Conservation (phyloP, 2,888 invertebrate species). For the Plusia festucae region DNA sequence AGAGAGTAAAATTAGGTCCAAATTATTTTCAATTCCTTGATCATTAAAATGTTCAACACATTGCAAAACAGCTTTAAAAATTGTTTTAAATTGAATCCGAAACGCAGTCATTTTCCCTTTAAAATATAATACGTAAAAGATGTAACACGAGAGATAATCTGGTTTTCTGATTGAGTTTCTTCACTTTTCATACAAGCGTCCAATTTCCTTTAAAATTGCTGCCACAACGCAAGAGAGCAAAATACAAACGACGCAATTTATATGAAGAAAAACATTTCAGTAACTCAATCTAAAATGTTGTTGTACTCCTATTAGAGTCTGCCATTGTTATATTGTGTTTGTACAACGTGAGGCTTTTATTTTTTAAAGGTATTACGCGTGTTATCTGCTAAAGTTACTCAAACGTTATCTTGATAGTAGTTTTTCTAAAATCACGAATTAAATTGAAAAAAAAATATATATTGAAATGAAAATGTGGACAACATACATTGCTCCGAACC, state of each 20-base stretch:
- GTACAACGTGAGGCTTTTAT: background rate
- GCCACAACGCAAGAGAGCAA: background rate
- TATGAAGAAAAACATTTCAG: conserved; percentile 1
- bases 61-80: too few relatives aligned
- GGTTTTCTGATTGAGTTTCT: conserved; percentile 1
- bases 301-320: background rate
- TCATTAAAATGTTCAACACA: too few relatives aligned
- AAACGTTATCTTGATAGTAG: too few relatives aligned
- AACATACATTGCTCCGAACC: too few relatives aligned
- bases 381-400: background rate
- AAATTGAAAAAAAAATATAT: too few relatives aligned
- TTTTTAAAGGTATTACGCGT: background rate
- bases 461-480: too few relatives aligned
- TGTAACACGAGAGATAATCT: background rate
- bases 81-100: too few relatives aligned
- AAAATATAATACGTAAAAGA: background rate
- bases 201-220: conserved; percentile 4
- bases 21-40: too few relatives aligned
- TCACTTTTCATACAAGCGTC: background rate
- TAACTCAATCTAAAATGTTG: conserved; percentile 1
- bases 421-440: too few relatives aligned
- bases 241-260: conserved; percentile 4
- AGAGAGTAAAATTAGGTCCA: too few relatives aligned
- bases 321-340: background rate
- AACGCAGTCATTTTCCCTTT: too few relatives aligned